These are phyloP conservation scores for Pteruthius melanotis DNA, from an alignment of 2,113 vertebrate species.

Conservation along the genomic window DNA sequence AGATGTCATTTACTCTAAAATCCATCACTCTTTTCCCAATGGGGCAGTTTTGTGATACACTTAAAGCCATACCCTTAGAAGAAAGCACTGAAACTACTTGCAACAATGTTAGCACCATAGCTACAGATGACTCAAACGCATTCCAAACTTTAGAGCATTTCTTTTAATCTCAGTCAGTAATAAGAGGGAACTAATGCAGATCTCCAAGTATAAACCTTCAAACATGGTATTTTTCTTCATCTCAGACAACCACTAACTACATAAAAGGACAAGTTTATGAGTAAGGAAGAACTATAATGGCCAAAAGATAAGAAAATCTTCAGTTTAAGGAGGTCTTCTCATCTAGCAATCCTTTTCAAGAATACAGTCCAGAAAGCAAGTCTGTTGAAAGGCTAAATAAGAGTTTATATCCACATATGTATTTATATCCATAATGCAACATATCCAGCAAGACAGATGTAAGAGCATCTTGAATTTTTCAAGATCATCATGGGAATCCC, in stretches of 20 bases:
- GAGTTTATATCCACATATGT: background rate
- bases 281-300: background rate
- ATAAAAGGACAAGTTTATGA: background rate
- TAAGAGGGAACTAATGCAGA: background rate
- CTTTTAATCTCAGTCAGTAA: background rate
- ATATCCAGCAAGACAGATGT: background rate
- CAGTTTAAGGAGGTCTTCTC: background rate
- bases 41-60: background rate
- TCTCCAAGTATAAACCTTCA: background rate
- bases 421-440: background rate
- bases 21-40: background rate
- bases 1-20: background rate
- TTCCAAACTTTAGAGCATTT: background rate
- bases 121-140: background rate
- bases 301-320: background rate
- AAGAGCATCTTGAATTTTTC: background rate
- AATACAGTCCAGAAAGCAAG: background rate
- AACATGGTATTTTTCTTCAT: background rate
- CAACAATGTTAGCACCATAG: background rate
- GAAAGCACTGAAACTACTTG: background rate
- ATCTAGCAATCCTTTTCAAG: background rate
- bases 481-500: background rate
- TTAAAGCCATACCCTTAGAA: background rate
- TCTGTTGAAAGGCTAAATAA: background rate
- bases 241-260: background rate